Conservation (phyloP, 2,888 invertebrate genomes). For the Synergus laeviventris region DNA sequence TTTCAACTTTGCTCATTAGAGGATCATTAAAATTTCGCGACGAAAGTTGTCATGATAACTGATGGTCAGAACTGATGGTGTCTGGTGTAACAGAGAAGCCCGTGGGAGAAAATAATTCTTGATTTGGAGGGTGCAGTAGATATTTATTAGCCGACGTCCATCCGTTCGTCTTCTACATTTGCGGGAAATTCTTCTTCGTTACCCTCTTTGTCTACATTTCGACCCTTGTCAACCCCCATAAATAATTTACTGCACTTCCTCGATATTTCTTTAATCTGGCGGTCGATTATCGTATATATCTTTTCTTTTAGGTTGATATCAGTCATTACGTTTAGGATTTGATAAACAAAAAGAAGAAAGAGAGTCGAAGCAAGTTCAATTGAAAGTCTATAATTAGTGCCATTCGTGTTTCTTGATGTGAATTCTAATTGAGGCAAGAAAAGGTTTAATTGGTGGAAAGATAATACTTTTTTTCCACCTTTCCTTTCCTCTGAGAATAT, state of each 20-base stretch:
- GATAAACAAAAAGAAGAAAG: not conserved
- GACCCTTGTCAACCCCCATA: constrained; percentile 50
- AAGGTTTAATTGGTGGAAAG: constrained; percentile 24
- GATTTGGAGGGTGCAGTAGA: constrained; percentile 63
- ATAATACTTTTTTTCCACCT: constrained; percentile 14
- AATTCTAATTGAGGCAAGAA: constrained; percentile 10
- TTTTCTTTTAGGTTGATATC: no score
- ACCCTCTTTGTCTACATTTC: constrained; percentile 48
- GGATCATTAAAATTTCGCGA: not conserved
- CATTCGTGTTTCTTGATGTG: constrained; percentile 4
- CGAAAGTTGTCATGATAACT: not conserved
- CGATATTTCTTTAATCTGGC: not conserved
- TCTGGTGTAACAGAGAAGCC: constrained; percentile 61
- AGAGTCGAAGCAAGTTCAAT: not conserved
- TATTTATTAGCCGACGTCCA: constrained; percentile 62
- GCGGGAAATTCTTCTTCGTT: constrained; percentile 64
- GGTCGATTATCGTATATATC: not conserved
- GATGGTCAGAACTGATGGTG: not conserved
- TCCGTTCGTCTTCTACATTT: constrained; percentile 51
- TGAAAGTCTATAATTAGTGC: not conserved
- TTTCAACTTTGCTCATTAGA: constrained; percentile 19
- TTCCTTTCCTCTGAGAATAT: constrained; percentile 8
- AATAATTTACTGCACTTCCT: constrained; percentile 51
- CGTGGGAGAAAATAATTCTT: constrained; percentile 62
- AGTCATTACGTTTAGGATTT: not conserved